Percentiles rank a stretch among this genome's conserved stretches.
phyloP scores from a whole-genome alignment of 1,140 invertebrate species.

The Nasonia giraulti region DNA sequence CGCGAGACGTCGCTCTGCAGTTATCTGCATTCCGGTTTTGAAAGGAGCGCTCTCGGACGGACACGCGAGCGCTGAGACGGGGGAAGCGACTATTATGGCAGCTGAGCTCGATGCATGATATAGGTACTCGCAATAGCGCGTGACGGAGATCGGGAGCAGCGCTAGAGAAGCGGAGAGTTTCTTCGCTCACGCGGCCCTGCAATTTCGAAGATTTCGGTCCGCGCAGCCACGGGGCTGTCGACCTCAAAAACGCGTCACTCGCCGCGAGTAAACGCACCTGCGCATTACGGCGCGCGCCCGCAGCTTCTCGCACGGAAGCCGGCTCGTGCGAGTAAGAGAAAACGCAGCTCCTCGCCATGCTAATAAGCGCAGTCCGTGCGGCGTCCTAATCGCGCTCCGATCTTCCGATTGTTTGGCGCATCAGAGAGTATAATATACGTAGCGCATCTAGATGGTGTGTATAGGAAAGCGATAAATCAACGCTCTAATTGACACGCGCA shows the following conservation, averaged over 20 bases:
- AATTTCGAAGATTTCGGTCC: slow-evolving; percentile 4
- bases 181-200: not conserved
- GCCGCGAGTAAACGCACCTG: not conserved
- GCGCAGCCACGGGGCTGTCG: not conserved
- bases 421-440: no score
- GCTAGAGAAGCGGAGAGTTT: not conserved
- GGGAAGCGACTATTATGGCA: not conserved
- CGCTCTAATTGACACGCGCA: no score
- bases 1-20: slow-evolving; percentile 58
- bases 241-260: slow-evolving; percentile 16
- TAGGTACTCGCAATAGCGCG: no score
- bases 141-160: not conserved
- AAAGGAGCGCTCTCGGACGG: slow-evolving; percentile 49
- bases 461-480: no score
- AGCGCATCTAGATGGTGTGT: no score
- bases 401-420: no score
- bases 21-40: slow-evolving; percentile 70
- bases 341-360: slow-evolving; percentile 1
- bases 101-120: not conserved
- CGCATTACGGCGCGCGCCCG: not conserved
- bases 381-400: no score
- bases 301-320: not conserved
- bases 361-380: not conserved
- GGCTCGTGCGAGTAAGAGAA: not conserved
- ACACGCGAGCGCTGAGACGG: no score